Evolutionary conservation across 2,113 vertebrate genomes (phyloP), one percentile per base, ranked within the genome.

Genomic region (Phodopus roborovskii): DNA sequence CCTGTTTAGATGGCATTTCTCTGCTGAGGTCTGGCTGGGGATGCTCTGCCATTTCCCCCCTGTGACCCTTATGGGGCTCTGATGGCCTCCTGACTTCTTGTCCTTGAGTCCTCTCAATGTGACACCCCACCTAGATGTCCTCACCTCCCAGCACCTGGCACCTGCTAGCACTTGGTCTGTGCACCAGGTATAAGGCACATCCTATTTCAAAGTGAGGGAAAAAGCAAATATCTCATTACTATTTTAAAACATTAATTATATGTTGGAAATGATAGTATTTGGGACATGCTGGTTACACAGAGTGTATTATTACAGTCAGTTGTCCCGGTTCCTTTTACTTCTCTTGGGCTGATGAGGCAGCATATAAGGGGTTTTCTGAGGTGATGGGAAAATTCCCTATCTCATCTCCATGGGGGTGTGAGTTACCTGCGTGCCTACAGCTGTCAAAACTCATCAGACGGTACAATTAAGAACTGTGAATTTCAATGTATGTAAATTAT

Each of bases 401-500:
- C 8, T 16, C 0, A 0, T 42, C 78, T 60, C 9, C 13, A 62
- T 0, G 1, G 58, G 85, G 20, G 64, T 28, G 28, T 62, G 30
- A 39, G 90, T 79, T 30, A 48, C 36, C 12, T 39, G 48, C 1
- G 5, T 0, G 28, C 10, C n/a, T 12, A 3, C 9, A 39, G 45
- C 74, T 75, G 87, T 95, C 97, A 85, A 64, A 88, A 91, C 71
- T 62, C 64, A 66, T 33, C 85, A 20, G 42, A 28, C 13, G 0
- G 13, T 2, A n/a, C 42, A 33, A 28, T 53, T 24, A 77, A 53
- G 66, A 71, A 11, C 62, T 56, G 66, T 17, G 73, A 39, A 77
- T 81, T 88, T 82, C 90, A 77, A 64, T 15, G 92, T 56, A 74
- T 84, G 71, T 71, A 90, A 90, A 75, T 85, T 74, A 5, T 26